Evolutionary conservation across 2,113 vertebrate species (phyloP).

Genomic region (Danionella cerebrum): DNA sequence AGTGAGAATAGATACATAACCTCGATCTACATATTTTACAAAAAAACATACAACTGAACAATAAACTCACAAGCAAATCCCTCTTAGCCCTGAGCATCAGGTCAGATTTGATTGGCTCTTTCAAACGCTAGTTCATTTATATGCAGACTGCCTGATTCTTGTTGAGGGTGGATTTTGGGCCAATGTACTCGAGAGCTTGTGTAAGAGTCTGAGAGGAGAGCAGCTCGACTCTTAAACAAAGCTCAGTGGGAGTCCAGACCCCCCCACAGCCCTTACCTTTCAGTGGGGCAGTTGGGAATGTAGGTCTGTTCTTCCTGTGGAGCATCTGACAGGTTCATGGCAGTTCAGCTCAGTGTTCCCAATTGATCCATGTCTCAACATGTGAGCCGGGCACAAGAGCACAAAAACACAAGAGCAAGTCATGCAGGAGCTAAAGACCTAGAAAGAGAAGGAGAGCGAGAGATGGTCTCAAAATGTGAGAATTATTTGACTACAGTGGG

Average conservation of each 20-base stretch:
- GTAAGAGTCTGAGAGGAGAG: slow-evolving; percentile 1
- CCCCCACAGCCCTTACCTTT: slow-evolving; percentile 5
- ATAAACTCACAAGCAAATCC: not conserved
- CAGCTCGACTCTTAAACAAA: not conserved
- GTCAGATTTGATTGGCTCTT: not conserved
- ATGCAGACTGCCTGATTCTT: not conserved
- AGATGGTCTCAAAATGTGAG: not conserved
- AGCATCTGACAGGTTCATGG: slow-evolving; percentile 6
- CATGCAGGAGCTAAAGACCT: slow-evolving; percentile 3
- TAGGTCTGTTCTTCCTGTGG: slow-evolving; percentile 18
- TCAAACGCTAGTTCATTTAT: not conserved
- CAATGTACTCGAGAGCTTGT: not conserved
- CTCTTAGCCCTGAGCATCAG: not conserved
- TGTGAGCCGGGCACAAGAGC: not conserved
- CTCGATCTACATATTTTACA: too few relatives aligned
- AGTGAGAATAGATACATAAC: too few relatives aligned
- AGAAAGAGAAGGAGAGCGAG: not conserved
- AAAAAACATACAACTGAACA: too few relatives aligned
- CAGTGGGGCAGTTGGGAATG: slow-evolving; percentile 22
- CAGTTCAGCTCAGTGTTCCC: slow-evolving; percentile 22
- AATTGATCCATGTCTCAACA: slow-evolving; percentile 28
- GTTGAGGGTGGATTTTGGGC: not conserved
- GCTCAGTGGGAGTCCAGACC: slow-evolving; percentile 5
- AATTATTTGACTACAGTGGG: too few relatives aligned
- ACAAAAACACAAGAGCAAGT: slow-evolving; percentile 6